Conservation (phyloP, 2,888 invertebrate genomes). For the Holacanthella duospinosa region DNA sequence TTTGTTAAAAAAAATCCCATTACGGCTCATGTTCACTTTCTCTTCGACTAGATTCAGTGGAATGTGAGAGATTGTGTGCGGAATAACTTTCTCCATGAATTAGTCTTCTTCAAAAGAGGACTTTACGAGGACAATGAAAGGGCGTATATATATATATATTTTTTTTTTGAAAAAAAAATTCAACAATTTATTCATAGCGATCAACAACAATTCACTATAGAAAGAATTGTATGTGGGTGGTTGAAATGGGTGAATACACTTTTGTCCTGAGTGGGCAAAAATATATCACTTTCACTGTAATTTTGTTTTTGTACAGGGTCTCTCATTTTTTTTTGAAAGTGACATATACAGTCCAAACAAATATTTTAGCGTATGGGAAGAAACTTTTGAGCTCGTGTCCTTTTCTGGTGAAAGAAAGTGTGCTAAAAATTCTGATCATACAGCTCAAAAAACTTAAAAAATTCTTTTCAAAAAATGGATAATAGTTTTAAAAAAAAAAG, state of each 20-base stretch:
- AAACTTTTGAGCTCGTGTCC: too few species aligned
- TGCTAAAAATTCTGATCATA: too few species aligned
- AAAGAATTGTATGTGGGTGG: neutral
- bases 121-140: neutral
- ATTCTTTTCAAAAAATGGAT: too few species aligned
- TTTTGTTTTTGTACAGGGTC: too few species aligned
- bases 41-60: too few species aligned
- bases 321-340: neutral
- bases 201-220: neutral
- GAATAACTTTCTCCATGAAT: constrained; percentile 2
- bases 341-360: too few species aligned
- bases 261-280: neutral
- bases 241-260: neutral
- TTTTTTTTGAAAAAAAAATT: neutral
- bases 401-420: too few species aligned
- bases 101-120: neutral
- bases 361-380: too few species aligned
- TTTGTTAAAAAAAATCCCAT: too few species aligned
- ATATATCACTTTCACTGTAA: neutral
- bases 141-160: neutral
- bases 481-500: too few species aligned
- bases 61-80: neutral
- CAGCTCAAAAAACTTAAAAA: too few species aligned
- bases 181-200: neutral
- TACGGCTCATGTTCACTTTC: neutral